Evolutionary conservation across 2,113 vertebrate species (phyloP).

Genomic region (Tylochromis polylepis): DNA sequence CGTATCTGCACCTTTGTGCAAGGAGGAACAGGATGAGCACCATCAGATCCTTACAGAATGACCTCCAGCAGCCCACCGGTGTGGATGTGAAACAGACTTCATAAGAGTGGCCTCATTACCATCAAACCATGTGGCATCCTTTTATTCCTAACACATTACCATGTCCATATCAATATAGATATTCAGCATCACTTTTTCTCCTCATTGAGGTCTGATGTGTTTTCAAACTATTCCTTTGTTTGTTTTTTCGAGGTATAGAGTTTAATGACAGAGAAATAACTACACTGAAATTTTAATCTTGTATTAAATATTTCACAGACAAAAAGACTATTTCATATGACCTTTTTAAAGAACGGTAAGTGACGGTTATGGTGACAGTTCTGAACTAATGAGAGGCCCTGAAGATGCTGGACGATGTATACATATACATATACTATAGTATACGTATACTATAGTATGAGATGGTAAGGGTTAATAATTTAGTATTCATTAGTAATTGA

Average conservation of each 20-base stretch:
- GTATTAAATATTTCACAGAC: background rate
- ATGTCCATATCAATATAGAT: background rate
- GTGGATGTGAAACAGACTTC: background rate
- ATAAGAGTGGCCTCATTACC: background rate
- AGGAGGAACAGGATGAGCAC: background rate
- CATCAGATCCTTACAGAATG: background rate
- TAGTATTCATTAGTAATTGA: background rate
- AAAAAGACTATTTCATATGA: accelerated
- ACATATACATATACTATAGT: too few species aligned
- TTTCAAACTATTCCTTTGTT: too few species aligned
- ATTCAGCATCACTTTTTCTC: background rate
- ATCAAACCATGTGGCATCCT: background rate
- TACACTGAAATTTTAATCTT: background rate
- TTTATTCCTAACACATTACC: background rate
- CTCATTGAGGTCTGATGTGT: background rate
- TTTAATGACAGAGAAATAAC: background rate
- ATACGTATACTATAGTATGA: too few species aligned
- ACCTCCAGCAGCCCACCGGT: background rate
- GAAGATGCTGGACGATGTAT: background rate
- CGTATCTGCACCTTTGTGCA: accelerated
- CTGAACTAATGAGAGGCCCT: background rate
- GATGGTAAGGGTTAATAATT: background rate
- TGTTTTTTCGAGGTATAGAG: too few species aligned
- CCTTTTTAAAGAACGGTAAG: background rate
- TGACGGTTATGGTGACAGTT: accelerated